A percentile compares a stretch with the other conserved stretches of the same genome.
These are phyloP conservation scores for Onychostruthus taczanowskii DNA, from an alignment of 2,113 vertebrate genomes.

Conservation along the genomic window DNA sequence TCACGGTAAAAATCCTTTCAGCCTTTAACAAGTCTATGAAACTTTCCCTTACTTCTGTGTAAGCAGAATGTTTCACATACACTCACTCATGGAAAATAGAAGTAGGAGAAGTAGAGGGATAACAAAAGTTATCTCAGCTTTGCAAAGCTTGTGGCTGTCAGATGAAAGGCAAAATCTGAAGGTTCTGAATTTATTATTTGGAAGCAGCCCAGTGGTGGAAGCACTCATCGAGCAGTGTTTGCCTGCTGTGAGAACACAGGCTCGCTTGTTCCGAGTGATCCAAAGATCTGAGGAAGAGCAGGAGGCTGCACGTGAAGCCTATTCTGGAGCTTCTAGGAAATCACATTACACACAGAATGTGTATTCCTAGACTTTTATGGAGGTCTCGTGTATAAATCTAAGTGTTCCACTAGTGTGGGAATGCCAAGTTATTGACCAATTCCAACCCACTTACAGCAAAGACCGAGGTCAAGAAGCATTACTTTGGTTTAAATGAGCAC, in stretches of 20 bases:
- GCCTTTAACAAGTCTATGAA: background rate
- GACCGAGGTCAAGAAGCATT: background rate
- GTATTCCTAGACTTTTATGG: background rate
- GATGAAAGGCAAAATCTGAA: constrained; percentile 14
- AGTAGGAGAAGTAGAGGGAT: background rate
- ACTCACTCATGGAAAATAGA: background rate
- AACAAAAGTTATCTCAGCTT: background rate
- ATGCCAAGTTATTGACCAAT: background rate
- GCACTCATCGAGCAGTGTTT: background rate
- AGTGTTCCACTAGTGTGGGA: background rate
- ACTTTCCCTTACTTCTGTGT: background rate
- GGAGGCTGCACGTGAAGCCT: background rate
- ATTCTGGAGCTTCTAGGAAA: background rate
- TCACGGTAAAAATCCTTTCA: background rate
- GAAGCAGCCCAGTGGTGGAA: background rate
- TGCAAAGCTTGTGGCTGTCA: background rate
- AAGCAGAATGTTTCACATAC: background rate
- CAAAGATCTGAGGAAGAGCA: background rate
- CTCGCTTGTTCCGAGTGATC: background rate
- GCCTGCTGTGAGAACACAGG: background rate
- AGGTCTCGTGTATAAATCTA: background rate
- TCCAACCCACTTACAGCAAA: background rate
- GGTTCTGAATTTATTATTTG: background rate
- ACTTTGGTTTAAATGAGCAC: background rate
- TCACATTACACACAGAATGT: background rate